These are phyloP conservation scores for Gallinago undulata DNA, from an alignment of 2,113 vertebrate species.

Conservation along the genomic window DNA sequence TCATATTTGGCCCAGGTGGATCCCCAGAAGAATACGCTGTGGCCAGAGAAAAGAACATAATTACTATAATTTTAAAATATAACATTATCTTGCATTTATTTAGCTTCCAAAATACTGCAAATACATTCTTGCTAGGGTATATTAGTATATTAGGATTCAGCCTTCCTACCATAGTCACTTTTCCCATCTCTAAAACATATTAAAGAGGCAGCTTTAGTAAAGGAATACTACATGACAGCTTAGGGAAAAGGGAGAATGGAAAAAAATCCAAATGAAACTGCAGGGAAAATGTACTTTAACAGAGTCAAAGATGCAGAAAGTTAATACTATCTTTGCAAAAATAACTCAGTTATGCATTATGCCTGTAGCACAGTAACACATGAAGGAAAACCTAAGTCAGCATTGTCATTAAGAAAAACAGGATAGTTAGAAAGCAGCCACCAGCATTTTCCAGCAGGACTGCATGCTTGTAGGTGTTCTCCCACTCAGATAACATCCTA, in stretches of 20 bases:
- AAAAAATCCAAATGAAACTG: not conserved
- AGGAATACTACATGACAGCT: not conserved
- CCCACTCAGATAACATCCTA: not conserved
- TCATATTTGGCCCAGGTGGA: not conserved
- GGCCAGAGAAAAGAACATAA: conserved; percentile 26
- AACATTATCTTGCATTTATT: not conserved
- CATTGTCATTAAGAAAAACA: not conserved
- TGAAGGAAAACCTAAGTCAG: not conserved
- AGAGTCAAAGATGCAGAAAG: not conserved
- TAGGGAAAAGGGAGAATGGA: not conserved
- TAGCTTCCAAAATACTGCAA: not conserved
- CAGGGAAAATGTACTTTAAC: not conserved
- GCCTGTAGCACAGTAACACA: not conserved
- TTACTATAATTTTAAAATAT: not conserved
- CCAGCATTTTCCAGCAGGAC: not conserved
- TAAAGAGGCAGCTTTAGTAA: not conserved
- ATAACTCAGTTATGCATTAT: not conserved
- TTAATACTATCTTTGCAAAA: not conserved
- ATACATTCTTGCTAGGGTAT: not conserved
- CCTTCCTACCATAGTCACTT: not conserved
- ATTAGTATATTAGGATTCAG: not conserved
- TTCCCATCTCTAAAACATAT: not conserved
- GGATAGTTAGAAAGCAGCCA: not conserved
- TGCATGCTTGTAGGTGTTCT: not conserved
- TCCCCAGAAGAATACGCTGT: not conserved